phyloP scores from a whole-genome alignment of 2,888 invertebrate species.

The Seira ritae region DNA sequence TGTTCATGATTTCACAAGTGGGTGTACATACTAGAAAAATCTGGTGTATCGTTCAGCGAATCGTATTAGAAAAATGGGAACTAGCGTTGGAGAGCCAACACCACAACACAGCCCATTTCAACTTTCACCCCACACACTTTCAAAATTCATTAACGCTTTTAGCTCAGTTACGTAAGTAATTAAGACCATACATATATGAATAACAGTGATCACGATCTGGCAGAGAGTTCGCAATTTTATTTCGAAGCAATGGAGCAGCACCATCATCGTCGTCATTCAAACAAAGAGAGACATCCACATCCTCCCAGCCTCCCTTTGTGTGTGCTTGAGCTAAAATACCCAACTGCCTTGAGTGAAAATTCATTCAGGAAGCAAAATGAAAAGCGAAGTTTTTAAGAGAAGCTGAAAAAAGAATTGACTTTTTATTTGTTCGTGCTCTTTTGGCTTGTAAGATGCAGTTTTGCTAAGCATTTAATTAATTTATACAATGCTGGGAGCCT shows the following conservation, averaged over 20 bases:
- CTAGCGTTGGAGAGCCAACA: too few relatives aligned
- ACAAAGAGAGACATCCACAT: slow-evolving; percentile 5
- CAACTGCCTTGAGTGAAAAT: neutral
- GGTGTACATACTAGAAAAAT: slow-evolving; percentile 11
- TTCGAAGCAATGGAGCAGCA: slow-evolving; percentile 15
- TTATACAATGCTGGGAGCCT: slow-evolving; percentile 64
- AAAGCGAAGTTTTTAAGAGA: slow-evolving; percentile 32
- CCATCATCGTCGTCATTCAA: slow-evolving; percentile 14
- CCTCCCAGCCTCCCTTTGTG: neutral
- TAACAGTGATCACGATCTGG: neutral
- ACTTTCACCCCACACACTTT: slow-evolving; percentile 48
- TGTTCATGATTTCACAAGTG: neutral
- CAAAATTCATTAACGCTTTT: slow-evolving; percentile 43
- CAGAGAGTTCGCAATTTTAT: slow-evolving; percentile 16
- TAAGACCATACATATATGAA: slow-evolving; percentile 10
- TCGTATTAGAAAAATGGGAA: neutral
- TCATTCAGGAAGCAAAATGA: slow-evolving; percentile 30
- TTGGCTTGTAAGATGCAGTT: slow-evolving; percentile 64
- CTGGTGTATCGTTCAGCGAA: neutral
- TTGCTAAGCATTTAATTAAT: slow-evolving; percentile 69
- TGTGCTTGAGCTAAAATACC: neutral
- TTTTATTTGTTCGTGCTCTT: slow-evolving; percentile 39
- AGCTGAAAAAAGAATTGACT: slow-evolving; percentile 43
- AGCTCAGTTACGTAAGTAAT: slow-evolving; percentile 15
- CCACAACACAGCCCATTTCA: slow-evolving; percentile 19